Conservation (phyloP, 2,888 invertebrate genomes). For the Cosmia pyralina region DNA sequence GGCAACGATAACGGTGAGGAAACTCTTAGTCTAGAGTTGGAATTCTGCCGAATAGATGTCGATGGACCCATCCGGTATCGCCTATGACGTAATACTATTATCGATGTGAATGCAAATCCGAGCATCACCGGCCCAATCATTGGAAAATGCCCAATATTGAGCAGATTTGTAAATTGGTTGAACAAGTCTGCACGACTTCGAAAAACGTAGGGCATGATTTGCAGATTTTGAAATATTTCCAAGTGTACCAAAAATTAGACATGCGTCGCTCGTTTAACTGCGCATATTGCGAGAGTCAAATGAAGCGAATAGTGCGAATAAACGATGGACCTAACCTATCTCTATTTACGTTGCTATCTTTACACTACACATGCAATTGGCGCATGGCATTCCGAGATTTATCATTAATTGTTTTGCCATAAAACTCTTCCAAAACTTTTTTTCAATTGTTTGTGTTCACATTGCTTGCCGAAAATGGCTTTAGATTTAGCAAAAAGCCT, state of each 20-base stretch:
- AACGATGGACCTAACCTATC: conserved; percentile 53
- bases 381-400: conserved; percentile 9
- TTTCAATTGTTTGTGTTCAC: neutral
- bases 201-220: conserved; percentile 40
- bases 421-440: neutral
- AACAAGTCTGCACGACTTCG: neutral
- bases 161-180: conserved; percentile 6
- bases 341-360: conserved; percentile 40
- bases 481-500: neutral
- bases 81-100: conserved; percentile 9
- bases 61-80: conserved; percentile 8
- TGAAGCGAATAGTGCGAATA: conserved; percentile 23
- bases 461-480: neutral
- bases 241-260: conserved; percentile 21
- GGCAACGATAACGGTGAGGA: neutral
- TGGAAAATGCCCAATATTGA: conserved; percentile 34
- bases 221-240: conserved; percentile 44
- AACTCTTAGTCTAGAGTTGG: conserved; percentile 12
- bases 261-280: conserved; percentile 35
- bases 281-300: conserved; percentile 40
- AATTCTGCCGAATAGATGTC: conserved; percentile 21
- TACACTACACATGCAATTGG: conserved; percentile 27
- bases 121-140: neutral
- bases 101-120: conserved; percentile 5
- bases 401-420: conserved; percentile 19